Base-by-base conservation (phyloP, 1,140 invertebrate genomes). In the Drosophila mojavensis region DNA sequence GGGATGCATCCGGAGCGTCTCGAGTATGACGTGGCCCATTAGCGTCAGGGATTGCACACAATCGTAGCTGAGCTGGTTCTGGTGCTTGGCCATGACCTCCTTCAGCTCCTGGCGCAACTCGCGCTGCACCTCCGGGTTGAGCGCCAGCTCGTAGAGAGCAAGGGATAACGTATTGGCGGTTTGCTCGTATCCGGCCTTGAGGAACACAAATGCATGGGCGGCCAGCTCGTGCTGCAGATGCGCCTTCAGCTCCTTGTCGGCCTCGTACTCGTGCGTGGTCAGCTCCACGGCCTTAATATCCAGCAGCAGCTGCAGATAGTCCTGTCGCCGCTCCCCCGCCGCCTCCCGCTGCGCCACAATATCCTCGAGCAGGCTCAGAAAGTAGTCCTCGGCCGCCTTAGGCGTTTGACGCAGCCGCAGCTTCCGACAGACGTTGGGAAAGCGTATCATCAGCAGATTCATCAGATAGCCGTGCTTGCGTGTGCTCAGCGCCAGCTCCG, bases 181-280 rank as follows among this genome's bases (percentile, higher is more conserved):
- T 3, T 94, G 94, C 54, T 95, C 94, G 77, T 94, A 94, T 4
- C 95, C 96, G 1, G 95, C 96, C 7, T 95, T 88, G 64, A 96
- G 93, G 76, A 96, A 96, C 0, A 94, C 79, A 74, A 95, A 93
- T 0, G 94, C 93, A 62, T 96, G 95, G 2, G 94, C 93, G 0
- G 94, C 93, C 63, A 92, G 53, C 11, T 92, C 91, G 5, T 83
- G 64, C 13, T 91, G 76, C 9, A 92, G 59, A 54, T 91, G 83
- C 13, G 50, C 51, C 15, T 66, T 78, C 1, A 90, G 55, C 45
- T 90, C 83, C 50, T 89, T 91, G 63, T 80, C 76, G 1, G 77
- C 39, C 61, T 79, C 67, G 33, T 86, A 75, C 53, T 90, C 78
- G 26, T 92, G 86, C 3, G 86, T 91, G 20, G 75, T 91, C n/a